phyloP scores from a whole-genome alignment of 2,797 vertebrate species.

The Alectoris magna region DNA sequence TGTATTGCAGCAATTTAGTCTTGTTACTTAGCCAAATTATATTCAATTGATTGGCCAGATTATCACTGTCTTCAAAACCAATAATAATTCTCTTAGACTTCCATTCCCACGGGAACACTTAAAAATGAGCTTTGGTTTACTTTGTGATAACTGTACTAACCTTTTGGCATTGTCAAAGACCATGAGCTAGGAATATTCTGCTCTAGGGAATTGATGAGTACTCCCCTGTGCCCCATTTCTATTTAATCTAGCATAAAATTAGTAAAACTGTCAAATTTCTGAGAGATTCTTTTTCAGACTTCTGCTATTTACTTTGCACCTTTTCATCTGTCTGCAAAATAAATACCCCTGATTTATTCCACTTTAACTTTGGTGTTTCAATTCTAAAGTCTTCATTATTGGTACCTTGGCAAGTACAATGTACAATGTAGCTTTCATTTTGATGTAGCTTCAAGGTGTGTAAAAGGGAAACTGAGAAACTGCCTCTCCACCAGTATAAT shows the following conservation, averaged over 20 bases:
- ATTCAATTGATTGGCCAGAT: slow-evolving; percentile 5
- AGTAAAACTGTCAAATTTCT: background rate
- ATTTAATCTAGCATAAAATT: background rate
- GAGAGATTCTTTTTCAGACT: background rate
- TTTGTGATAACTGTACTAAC: slow-evolving; percentile 5
- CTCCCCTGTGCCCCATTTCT: background rate
- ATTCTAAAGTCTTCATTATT: background rate
- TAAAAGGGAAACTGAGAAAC: background rate
- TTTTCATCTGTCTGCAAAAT: background rate
- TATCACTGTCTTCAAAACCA: background rate
- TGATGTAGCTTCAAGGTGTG: background rate
- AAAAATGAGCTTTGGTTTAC: background rate
- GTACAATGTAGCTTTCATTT: background rate
- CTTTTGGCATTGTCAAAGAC: background rate
- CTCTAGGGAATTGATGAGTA: background rate
- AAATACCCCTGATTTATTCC: background rate
- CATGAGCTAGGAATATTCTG: background rate
- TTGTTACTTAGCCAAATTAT: slow-evolving; percentile 16
- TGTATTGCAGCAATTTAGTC: slow-evolving; percentile 6
- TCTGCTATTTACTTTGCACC: background rate
- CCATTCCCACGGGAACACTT: background rate
- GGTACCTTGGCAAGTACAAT: background rate
- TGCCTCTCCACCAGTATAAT: background rate
- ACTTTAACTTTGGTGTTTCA: background rate
- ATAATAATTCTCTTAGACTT: background rate